Evolutionary conservation across 23 tunicate species (phyloP).

Genomic region (Halocynthia aurantium): DNA sequence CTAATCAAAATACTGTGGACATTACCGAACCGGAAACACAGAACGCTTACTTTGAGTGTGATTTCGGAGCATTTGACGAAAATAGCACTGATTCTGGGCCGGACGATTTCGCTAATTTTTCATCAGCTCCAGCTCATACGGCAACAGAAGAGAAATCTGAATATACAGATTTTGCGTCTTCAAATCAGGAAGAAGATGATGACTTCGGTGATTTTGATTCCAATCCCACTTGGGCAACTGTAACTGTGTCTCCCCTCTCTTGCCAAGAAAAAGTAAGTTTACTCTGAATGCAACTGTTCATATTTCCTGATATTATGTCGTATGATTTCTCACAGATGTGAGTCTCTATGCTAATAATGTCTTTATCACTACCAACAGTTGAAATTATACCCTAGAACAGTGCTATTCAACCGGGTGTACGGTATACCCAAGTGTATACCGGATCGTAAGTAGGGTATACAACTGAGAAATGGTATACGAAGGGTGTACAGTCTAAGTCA

Average conservation of each 20-base stretch:
- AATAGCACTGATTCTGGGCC: neutral
- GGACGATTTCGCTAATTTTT: slow-evolving; percentile 20
- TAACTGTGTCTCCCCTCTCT: neutral
- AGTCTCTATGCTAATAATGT: too few species aligned
- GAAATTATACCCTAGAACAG: too few species aligned
- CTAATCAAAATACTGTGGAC: neutral
- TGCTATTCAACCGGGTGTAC: too few species aligned
- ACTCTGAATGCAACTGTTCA: too few species aligned
- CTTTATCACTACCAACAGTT: too few species aligned
- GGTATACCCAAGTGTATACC: too few species aligned
- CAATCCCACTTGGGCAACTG: slow-evolving; percentile 6
- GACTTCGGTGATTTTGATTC: slow-evolving; percentile 13
- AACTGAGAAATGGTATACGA: too few species aligned
- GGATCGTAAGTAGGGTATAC: too few species aligned
- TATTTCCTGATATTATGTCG: too few species aligned
- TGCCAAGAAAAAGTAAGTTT: too few species aligned
- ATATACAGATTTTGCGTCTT: slow-evolving; percentile 1
- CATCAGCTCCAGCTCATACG: neutral
- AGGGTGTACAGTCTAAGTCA: too few species aligned
- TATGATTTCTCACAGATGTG: too few species aligned
- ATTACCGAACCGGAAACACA: neutral
- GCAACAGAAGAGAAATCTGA: slow-evolving; percentile 7
- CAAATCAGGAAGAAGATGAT: slow-evolving; percentile 3
- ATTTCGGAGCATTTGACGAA: slow-evolving; percentile 9
- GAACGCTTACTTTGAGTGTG: neutral